These are phyloP conservation scores for Macropodus opercularis DNA, from an alignment of 2,797 vertebrate species.

Conservation along the genomic window DNA sequence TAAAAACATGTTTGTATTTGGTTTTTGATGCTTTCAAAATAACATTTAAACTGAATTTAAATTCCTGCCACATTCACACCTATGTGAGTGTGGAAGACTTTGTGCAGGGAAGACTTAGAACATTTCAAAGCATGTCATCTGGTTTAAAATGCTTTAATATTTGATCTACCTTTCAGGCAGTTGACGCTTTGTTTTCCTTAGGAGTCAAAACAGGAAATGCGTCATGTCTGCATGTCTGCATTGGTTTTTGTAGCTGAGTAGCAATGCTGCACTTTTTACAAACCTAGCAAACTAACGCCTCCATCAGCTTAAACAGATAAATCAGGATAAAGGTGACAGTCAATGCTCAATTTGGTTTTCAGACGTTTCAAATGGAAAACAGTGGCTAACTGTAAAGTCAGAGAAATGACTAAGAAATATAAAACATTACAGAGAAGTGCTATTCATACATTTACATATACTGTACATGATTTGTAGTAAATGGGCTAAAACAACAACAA, in stretches of 20 bases:
- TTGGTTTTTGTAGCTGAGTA: background rate
- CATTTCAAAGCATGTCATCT: slow-evolving; percentile 34
- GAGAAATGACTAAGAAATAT: slow-evolving; percentile 11
- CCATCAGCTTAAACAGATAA: background rate
- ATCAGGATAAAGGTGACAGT: background rate
- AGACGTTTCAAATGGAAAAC: slow-evolving; percentile 12
- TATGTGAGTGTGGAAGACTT: slow-evolving; percentile 7
- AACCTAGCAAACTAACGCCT: background rate
- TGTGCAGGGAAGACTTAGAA: slow-evolving; percentile 17
- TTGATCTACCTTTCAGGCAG: slow-evolving; percentile 36
- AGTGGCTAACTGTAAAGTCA: slow-evolving; percentile 19
- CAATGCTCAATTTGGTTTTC: slow-evolving; percentile 20
- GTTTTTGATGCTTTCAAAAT: slow-evolving; percentile 26
- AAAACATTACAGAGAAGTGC: slow-evolving; percentile 40
- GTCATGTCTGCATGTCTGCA: background rate
- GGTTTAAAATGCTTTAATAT: slow-evolving; percentile 22
- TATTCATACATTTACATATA: slow-evolving; percentile 9
- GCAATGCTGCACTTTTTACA: background rate
- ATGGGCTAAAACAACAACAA: slow-evolving; percentile 53
- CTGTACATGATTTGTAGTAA: slow-evolving; percentile 50
- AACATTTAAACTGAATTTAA: slow-evolving; percentile 17
- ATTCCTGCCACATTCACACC: slow-evolving; percentile 10
- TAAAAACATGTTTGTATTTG: background rate
- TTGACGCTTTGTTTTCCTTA: slow-evolving; percentile 16
- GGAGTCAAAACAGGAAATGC: background rate